Conservation (phyloP, 1,140 invertebrate genomes). For the Pararge aegeria region DNA sequence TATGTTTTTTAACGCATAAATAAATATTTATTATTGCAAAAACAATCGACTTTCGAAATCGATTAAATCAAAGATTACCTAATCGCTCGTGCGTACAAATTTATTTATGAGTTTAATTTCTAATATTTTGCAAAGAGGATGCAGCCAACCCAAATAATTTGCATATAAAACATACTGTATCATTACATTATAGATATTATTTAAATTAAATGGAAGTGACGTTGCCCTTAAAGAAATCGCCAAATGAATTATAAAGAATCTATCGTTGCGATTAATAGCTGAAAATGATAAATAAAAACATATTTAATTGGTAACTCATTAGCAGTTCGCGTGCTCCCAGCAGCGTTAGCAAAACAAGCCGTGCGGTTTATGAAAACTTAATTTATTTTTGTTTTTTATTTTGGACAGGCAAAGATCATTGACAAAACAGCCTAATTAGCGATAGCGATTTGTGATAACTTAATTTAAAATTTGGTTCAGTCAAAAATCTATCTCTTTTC, state of each 20-base stretch:
- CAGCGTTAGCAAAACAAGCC: constrained; percentile 31
- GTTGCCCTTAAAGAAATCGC: constrained; percentile 47
- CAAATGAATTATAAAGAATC: constrained; percentile 36
- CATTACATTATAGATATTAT: neutral
- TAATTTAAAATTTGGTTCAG: too few relatives aligned
- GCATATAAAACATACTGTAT: neutral
- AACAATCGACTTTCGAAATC: neutral
- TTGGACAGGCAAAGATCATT: too few relatives aligned
- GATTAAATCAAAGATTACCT: neutral
- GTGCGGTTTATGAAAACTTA: too few relatives aligned
- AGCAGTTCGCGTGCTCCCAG: constrained; percentile 40
- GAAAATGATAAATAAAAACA: constrained; percentile 49
- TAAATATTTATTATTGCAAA: too few relatives aligned
- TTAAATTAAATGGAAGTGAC: constrained; percentile 16
- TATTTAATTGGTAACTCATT: constrained; percentile 55
- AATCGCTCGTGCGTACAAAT: neutral
- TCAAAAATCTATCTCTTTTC: too few relatives aligned
- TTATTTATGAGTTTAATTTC: neutral
- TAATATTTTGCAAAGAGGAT: neutral
- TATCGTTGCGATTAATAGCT: constrained; percentile 43
- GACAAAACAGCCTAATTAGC: too few relatives aligned
- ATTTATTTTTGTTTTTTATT: too few relatives aligned
- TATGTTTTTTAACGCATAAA: too few relatives aligned
- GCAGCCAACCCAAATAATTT: neutral
- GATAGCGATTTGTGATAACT: too few relatives aligned